These are phyloP conservation scores for Acronicta alni DNA, from an alignment of 2,888 invertebrate species.

Conservation along the genomic window DNA sequence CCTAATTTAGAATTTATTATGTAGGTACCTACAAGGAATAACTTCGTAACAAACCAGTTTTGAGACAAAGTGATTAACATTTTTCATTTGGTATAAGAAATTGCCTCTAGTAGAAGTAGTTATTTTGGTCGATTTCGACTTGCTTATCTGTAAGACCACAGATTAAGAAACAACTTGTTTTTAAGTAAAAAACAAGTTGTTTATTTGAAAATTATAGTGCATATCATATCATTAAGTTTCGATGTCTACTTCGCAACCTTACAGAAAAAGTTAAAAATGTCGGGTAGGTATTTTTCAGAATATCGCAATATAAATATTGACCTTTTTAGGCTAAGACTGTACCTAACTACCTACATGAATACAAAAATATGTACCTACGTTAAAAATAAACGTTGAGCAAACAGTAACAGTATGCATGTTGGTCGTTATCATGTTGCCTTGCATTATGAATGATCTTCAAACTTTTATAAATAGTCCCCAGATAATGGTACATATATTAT, in stretches of 20 bases:
- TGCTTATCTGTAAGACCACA: slow-evolving; percentile 20
- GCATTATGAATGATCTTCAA: slow-evolving; percentile 6
- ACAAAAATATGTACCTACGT: no score
- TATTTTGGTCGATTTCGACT: no score
- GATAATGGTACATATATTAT: not conserved
- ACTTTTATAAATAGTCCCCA: slow-evolving; percentile 9
- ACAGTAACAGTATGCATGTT: not conserved
- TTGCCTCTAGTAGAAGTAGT: slow-evolving; percentile 7
- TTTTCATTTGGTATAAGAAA: slow-evolving; percentile 26
- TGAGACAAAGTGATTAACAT: slow-evolving; percentile 25
- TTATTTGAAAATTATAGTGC: no score
- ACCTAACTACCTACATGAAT: not conserved
- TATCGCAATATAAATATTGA: no score
- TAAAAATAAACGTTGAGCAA: not conserved
- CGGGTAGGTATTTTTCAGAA: not conserved
- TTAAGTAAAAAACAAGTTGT: no score
- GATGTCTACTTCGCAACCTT: not conserved
- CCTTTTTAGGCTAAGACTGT: no score
- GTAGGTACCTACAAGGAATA: slow-evolving; percentile 8
- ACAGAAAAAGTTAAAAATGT: not conserved
- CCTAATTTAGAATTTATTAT: slow-evolving; percentile 31
- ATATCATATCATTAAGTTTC: not conserved
- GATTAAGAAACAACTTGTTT: no score
- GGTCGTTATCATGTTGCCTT: not conserved
- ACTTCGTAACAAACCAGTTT: slow-evolving; percentile 17